Percentiles rank a stretch among this genome's conserved stretches.
Evolutionary conservation across 2,113 vertebrate genomes (phyloP).

Genomic region (Nansenia antarctica): DNA sequence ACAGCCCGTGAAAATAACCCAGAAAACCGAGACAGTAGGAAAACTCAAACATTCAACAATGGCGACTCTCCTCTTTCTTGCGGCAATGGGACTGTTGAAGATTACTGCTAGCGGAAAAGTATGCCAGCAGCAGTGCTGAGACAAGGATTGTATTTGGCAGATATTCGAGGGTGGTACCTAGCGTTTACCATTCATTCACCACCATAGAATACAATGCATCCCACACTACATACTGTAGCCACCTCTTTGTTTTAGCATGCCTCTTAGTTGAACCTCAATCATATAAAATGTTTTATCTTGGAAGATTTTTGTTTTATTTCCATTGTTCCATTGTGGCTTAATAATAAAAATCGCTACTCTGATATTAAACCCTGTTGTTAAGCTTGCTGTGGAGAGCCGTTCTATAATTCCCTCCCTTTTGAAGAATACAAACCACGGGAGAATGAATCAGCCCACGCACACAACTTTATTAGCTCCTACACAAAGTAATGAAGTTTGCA

Average conservation of each 20-base stretch:
- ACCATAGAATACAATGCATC: no score
- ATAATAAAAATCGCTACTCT: conserved; percentile 32
- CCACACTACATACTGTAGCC: not conserved
- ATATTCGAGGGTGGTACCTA: not conserved
- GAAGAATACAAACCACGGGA: not conserved
- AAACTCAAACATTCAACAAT: not conserved
- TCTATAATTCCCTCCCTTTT: conserved; percentile 20
- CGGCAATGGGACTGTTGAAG: not conserved
- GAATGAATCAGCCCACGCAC: conserved; percentile 24
- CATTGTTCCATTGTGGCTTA: conserved; percentile 10
- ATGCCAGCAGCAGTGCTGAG: not conserved
- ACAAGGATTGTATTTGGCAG: not conserved
- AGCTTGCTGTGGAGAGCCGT: conserved; percentile 24
- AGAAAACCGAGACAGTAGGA: conserved; percentile 5
- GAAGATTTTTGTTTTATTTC: conserved; percentile 10
- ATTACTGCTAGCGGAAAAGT: not conserved
- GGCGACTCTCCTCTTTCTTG: not conserved
- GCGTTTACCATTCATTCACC: no score
- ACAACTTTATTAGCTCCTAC: conserved; percentile 13
- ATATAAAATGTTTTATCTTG: not conserved
- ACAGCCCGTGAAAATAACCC: not conserved
- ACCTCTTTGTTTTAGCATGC: not conserved
- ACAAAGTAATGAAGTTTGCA: conserved; percentile 40
- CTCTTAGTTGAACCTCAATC: not conserved
- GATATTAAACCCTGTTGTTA: conserved; percentile 17